Percentiles rank a stretch among this genome's conserved stretches.
These are phyloP conservation scores for Oedothorax gibbosus DNA, from an alignment of 1,140 invertebrate species.

Conservation along the genomic window DNA sequence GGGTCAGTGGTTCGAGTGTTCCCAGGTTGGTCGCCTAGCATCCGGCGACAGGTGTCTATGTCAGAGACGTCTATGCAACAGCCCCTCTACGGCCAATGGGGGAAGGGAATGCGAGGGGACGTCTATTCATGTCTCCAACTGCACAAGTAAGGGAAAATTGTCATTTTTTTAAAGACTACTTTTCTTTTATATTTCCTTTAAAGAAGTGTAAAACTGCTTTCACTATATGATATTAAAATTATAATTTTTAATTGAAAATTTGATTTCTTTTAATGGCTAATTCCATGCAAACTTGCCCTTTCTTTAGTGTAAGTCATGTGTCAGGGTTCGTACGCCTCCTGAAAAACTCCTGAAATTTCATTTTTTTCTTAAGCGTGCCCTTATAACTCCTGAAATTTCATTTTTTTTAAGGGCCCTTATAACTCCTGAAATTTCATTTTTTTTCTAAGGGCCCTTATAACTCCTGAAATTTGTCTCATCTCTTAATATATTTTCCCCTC, in stretches of 20 bases:
- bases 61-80: slow-evolving; percentile 81
- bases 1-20: slow-evolving; percentile 77
- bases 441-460: too few relatives aligned
- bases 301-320: background rate
- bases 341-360: too few relatives aligned
- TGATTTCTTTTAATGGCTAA: background rate
- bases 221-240: background rate
- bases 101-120: slow-evolving; percentile 73
- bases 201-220: too few relatives aligned
- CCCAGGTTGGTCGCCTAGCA: slow-evolving; percentile 65
- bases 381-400: too few relatives aligned
- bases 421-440: too few relatives aligned
- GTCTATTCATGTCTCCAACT: slow-evolving; percentile 70
- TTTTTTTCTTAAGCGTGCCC: too few relatives aligned
- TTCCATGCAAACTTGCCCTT: background rate
- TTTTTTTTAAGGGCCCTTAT: too few relatives aligned
- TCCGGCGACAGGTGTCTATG: slow-evolving; percentile 80
- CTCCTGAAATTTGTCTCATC: too few relatives aligned
- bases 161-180: background rate
- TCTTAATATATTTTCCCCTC: too few relatives aligned
- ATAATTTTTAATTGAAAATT: background rate
- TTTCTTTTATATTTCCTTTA: too few relatives aligned
- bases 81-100: slow-evolving; percentile 83
- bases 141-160: slow-evolving; percentile 65
- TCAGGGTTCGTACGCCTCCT: background rate